Conservation (phyloP, 2,888 invertebrate genomes). For the Agonopterix heracliana region DNA sequence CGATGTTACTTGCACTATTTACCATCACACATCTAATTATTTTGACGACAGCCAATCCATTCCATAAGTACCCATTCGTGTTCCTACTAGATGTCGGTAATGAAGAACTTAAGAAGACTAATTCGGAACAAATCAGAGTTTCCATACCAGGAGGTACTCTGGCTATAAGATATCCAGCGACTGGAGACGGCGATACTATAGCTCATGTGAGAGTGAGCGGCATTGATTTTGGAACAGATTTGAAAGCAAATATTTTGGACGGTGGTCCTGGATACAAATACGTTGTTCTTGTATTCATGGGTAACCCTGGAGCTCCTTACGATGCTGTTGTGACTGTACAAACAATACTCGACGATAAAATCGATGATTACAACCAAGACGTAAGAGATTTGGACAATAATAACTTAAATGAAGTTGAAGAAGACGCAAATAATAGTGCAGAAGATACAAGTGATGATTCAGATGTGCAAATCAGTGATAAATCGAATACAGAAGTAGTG, state of each 20-base stretch:
- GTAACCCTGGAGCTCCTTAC: constrained; percentile 49
- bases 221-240: constrained; percentile 60
- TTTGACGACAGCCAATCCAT: constrained; percentile 43
- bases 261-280: constrained; percentile 68
- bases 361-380: constrained; percentile 10
- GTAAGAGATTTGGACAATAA: constrained; percentile 7
- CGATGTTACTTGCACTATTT: constrained; percentile 44
- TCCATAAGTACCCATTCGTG: constrained; percentile 62
- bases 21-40: constrained; percentile 30
- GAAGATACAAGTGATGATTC: constrained; percentile 23
- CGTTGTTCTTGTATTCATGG: constrained; percentile 56
- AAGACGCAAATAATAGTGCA: constrained; percentile 35
- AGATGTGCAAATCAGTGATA: constrained; percentile 19
- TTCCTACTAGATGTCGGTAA: constrained; percentile 65
- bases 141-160: constrained; percentile 61
- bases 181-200: constrained; percentile 51
- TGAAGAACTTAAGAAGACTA: constrained; percentile 60
- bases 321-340: constrained; percentile 60
- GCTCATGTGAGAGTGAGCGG: constrained; percentile 62
- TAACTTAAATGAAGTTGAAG: constrained; percentile 14
- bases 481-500: constrained; percentile 31
- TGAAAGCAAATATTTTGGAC: constrained; percentile 59
- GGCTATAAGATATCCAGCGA: constrained; percentile 59
- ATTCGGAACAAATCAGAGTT: constrained; percentile 57
- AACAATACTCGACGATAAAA: constrained; percentile 32